Percentiles rank a stretch among this genome's conserved stretches.
Conservation (phyloP, 2,113 vertebrate genomes). For the Hystrix brachyura region DNA sequence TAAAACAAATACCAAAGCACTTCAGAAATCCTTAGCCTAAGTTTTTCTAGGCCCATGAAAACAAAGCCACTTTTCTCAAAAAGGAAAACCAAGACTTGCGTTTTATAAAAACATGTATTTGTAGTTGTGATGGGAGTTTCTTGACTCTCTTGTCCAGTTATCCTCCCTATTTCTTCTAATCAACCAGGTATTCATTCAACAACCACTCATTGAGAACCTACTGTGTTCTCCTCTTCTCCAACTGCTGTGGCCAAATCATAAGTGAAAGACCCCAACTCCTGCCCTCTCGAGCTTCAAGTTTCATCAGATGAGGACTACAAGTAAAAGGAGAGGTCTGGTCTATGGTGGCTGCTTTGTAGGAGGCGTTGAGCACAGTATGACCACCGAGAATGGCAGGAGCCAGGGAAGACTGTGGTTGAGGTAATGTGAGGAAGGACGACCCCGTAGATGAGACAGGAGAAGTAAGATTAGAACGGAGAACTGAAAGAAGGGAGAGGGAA, state of each 20-base stretch:
- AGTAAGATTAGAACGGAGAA: background rate
- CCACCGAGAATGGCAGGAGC: background rate
- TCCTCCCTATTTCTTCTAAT: background rate
- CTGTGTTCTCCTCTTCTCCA: background rate
- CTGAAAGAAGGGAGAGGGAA: background rate
- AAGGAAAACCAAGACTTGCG: slow-evolving; percentile 34
- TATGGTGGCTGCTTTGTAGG: background rate
- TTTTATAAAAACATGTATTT: slow-evolving; percentile 9
- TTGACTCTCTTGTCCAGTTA: background rate
- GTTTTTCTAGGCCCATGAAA: slow-evolving; percentile 64
- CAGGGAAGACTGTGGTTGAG: background rate
- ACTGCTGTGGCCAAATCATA: background rate
- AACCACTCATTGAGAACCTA: background rate
- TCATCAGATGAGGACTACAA: background rate
- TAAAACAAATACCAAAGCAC: slow-evolving; percentile 73
- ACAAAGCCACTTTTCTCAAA: slow-evolving; percentile 58
- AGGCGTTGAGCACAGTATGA: background rate
- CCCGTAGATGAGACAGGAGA: background rate
- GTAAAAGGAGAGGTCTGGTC: background rate
- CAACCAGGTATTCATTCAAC: background rate
- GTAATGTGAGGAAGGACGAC: background rate
- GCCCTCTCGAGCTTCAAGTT: background rate
- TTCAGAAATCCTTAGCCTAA: slow-evolving; percentile 62
- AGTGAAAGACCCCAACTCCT: background rate
- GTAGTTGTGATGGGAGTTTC: background rate